phyloP scores from a whole-genome alignment of 2,113 vertebrate genomes.

The Solea solea region DNA sequence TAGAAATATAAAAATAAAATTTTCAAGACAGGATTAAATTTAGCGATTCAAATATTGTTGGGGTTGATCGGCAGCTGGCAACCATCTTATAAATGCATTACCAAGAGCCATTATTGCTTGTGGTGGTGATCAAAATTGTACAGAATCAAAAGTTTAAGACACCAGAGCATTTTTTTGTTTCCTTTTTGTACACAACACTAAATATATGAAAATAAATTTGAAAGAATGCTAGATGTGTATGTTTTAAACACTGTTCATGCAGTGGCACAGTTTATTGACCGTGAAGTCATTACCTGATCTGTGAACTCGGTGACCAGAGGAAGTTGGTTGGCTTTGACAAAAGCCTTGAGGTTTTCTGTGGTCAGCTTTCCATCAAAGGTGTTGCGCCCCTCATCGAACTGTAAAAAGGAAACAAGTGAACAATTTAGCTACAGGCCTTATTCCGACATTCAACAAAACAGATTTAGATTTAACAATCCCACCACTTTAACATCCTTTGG shows the following conservation, averaged over 20 bases:
- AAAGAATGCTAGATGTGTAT: neutral
- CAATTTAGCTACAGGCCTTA: conserved; percentile 16
- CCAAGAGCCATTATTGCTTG: no score
- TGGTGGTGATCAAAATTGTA: no score
- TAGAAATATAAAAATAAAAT: no score
- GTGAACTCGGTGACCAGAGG: conserved; percentile 99
- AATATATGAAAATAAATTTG: no score
- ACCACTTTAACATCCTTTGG: conserved; percentile 22
- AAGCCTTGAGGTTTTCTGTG: conserved; percentile 88
- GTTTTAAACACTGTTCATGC: no score
- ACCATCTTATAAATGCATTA: no score
- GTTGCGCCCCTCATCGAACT: conserved; percentile 97
- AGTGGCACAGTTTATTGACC: neutral
- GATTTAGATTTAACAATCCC: conserved; percentile 39
- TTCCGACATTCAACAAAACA: conserved; percentile 6
- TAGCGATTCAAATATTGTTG: no score
- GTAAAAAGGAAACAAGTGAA: conserved; percentile 47
- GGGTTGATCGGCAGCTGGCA: no score
- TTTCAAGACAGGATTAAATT: no score
- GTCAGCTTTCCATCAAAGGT: conserved; percentile 91
- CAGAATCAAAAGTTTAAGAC: no score
- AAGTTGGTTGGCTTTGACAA: conserved; percentile 94
- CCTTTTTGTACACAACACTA: no score
- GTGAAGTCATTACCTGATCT: conserved; percentile 86
- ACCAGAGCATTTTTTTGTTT: no score